Base-by-base conservation (phyloP, 2,797 vertebrate species). In the Lycodopsis pacificus region DNA sequence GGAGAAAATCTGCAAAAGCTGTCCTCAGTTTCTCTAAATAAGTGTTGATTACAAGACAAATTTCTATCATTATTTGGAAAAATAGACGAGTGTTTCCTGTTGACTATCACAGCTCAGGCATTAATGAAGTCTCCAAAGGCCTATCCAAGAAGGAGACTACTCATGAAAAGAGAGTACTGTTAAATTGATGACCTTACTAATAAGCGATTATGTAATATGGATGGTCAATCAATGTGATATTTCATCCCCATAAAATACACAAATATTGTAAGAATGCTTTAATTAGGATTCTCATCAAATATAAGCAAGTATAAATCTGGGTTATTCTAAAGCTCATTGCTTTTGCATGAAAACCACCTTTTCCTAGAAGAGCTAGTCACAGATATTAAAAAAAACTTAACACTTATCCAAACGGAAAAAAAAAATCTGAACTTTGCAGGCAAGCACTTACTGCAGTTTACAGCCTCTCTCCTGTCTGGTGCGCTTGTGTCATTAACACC, bases 401-500 rank as follows among this genome's bases (percentile, higher is more conserved):
- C 15, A 5, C 20, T 17, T 17, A 25, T 59, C 27, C 22, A 70
- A 66, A n/a, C n/a, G n/a, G n/a, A n/a, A n/a, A n/a, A n/a, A n/a
- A n/a, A n/a, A n/a, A n/a, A n/a, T 69, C 20, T 74, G 58, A 53
- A 76, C 8, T 17, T 20, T 54, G 5, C 36, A 49, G 27, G 7
- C 22, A 32, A 42, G 36, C 14, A 5, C 58, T 67, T 30, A 54
- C 71, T 73, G 79, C 79, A 72, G 79, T 53, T 76, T 42, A 13
- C 75, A 46, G 72, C 76, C 53, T 77, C 72, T 57, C 22, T 54
- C 56, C 51, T 61, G 73, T 30, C 75, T 76, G 77, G 53, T 82
- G 82, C 76, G 68, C 73, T 75, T 11, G 54, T 70, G 80, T 86
- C 79, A 81, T 76, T 79, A 38, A 71, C 77, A 86, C 73, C 61